A percentile compares a stretch with the other conserved stretches of the same genome.
phyloP scores from a whole-genome alignment of 1,140 invertebrate genomes.

The Cherax destructor region DNA sequence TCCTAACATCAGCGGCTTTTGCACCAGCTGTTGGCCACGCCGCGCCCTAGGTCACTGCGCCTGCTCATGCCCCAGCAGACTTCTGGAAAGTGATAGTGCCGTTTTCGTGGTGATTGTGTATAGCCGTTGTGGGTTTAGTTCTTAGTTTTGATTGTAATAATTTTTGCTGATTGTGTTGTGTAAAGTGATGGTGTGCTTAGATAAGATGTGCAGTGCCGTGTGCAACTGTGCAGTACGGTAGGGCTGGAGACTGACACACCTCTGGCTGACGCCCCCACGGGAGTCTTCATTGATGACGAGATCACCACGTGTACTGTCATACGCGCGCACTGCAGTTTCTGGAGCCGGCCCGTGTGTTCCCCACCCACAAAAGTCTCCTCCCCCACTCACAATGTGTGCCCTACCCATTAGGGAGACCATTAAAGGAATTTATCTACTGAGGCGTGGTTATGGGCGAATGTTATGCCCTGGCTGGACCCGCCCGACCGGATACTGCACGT shows the following conservation, averaged over 20 bases:
- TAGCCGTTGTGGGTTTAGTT: too few relatives aligned
- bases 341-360: conserved; percentile 14
- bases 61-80: conserved; percentile 33
- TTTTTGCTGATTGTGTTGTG: too few relatives aligned
- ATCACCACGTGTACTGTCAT: conserved; percentile 18
- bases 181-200: too few relatives aligned
- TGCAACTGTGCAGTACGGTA: neutral
- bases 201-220: neutral
- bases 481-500: conserved; percentile 26
- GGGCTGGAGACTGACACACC: neutral
- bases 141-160: too few relatives aligned
- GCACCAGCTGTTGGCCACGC: conserved; percentile 47
- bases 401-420: neutral
- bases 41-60: conserved; percentile 37
- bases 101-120: neutral
- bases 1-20: conserved; percentile 10
- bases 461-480: conserved; percentile 19
- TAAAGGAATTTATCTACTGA: neutral
- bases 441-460: conserved; percentile 24
- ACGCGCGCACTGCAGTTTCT: neutral
- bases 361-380: neutral
- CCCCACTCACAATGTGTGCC: neutral
- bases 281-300: neutral
- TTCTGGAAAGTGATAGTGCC: conserved; percentile 36
- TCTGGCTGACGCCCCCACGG: too few relatives aligned